A percentile compares a stretch with the other conserved stretches of the same genome.
These are phyloP conservation scores for Hiodon alosoides DNA, from an alignment of 2,113 vertebrate genomes.

Conservation along the genomic window DNA sequence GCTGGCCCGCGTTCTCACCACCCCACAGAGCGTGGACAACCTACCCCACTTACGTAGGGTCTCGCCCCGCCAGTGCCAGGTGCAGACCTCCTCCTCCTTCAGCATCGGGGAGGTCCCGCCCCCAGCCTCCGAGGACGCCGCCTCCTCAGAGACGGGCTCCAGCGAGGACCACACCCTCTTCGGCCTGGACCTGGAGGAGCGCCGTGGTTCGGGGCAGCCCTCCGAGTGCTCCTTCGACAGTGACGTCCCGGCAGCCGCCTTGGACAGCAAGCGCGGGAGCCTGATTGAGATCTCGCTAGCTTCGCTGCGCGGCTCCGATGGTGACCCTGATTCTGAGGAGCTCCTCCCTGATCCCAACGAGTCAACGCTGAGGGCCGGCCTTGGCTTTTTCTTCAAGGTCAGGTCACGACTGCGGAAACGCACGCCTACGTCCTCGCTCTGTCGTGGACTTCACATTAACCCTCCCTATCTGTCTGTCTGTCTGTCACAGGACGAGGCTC, in stretches of 20 bases:
- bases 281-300: constrained; percentile 78
- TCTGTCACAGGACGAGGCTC: constrained; percentile 62
- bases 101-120: constrained; percentile 57
- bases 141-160: constrained; percentile 52
- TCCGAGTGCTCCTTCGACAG: constrained; percentile 74
- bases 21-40: constrained; percentile 75
- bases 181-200: constrained; percentile 59
- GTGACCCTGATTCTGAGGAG: constrained; percentile 59
- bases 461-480: neutral
- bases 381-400: constrained; percentile 83
- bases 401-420: neutral
- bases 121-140: constrained; percentile 40
- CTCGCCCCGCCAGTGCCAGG: constrained; percentile 69
- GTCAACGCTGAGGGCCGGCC: constrained; percentile 56
- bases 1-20: constrained; percentile 67
- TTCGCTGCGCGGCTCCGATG: constrained; percentile 55
- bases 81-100: constrained; percentile 80
- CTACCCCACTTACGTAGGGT: constrained; percentile 79
- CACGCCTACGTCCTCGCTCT: neutral
- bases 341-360: constrained; percentile 62
- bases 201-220: constrained; percentile 61
- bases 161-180: constrained; percentile 57
- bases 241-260: constrained; percentile 47
- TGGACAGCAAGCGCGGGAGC: constrained; percentile 63
- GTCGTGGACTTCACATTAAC: neutral